Percentiles rank a stretch among this genome's conserved stretches.
phyloP scores from a whole-genome alignment of 92 coral and sea anemone species.

The Micromussa lordhowensis region DNA sequence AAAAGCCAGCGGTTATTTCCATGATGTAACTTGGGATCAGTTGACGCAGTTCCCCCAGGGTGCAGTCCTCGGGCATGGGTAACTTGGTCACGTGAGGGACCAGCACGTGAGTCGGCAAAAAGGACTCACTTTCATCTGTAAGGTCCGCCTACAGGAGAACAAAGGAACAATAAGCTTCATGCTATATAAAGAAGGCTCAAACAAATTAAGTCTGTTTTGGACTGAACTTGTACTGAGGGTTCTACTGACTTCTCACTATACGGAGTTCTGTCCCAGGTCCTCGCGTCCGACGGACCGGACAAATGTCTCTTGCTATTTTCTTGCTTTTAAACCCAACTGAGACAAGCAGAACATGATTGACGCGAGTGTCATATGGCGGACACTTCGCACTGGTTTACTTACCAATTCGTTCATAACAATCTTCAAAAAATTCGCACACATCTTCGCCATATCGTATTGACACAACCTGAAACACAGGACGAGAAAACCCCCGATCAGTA shows the following conservation, averaged over 20 bases:
- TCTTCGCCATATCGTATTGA: conserved; percentile 95
- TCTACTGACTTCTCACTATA: not conserved
- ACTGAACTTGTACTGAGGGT: not conserved
- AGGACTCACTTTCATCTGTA: conserved; percentile 65
- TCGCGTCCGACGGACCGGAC: not conserved
- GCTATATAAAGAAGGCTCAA: not conserved
- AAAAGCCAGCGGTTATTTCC: conserved; percentile 73
- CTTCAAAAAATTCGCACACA: conserved; percentile 95
- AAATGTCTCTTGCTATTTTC: too few relatives aligned
- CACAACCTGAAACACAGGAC: conserved; percentile 72
- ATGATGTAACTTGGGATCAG: conserved; percentile 82
- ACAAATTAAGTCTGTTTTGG: too few relatives aligned
- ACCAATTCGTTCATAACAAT: conserved; percentile 94
- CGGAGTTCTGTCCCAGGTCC: not conserved
- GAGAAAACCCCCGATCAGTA: not conserved
- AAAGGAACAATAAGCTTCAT: not conserved
- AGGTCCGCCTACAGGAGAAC: conserved; percentile 64
- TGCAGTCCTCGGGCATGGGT: conserved; percentile 97
- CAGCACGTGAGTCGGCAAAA: conserved; percentile 75
- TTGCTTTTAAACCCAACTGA: not conserved
- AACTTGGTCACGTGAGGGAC: conserved; percentile 90
- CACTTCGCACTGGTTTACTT: conserved; percentile 17
- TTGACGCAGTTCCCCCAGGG: conserved; percentile 87
- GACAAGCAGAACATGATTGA: not conserved
- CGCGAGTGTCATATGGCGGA: not conserved